Percentiles rank a stretch among this genome's conserved stretches.
Evolutionary conservation across 2,113 vertebrate genomes (phyloP).

Genomic region (Tringa solitaria): DNA sequence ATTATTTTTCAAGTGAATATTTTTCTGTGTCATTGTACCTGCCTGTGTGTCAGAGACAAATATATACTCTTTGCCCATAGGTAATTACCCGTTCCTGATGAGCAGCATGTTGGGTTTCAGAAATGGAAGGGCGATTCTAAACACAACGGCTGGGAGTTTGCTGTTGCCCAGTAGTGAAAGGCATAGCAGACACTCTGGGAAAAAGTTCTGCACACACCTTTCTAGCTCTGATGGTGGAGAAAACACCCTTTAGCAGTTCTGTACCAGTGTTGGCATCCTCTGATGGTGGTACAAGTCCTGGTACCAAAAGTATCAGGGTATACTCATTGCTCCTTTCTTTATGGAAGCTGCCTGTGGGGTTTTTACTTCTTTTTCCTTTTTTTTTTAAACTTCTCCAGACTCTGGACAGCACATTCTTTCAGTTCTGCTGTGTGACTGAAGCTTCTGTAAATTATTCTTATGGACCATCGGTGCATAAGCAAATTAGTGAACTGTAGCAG

Average conservation of each 20-base stretch:
- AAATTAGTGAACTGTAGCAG: not conserved
- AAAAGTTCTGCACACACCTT: not conserved
- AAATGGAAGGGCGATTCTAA: not conserved
- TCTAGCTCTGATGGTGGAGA: not conserved
- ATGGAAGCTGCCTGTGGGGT: not conserved
- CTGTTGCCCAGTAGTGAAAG: not conserved
- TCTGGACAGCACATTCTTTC: not conserved
- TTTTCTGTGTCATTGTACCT: not conserved
- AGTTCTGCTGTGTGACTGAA: not conserved
- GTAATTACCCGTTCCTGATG: not conserved
- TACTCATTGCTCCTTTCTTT: not conserved
- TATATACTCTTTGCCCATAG: not conserved
- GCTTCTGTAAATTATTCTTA: not conserved
- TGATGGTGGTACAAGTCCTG: not conserved
- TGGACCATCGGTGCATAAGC: not conserved
- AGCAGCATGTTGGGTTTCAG: not conserved
- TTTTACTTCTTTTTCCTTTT: not conserved
- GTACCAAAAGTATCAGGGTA: not conserved
- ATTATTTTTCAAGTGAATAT: not conserved
- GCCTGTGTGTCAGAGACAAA: not conserved
- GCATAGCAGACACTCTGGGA: not conserved
- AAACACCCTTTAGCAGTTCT: not conserved
- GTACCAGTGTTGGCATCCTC: not conserved
- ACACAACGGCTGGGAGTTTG: not conserved
- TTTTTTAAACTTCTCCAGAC: too few relatives aligned